These are phyloP conservation scores for Anadara kagoshimensis DNA, from an alignment of 1,140 invertebrate genomes.

Conservation along the genomic window DNA sequence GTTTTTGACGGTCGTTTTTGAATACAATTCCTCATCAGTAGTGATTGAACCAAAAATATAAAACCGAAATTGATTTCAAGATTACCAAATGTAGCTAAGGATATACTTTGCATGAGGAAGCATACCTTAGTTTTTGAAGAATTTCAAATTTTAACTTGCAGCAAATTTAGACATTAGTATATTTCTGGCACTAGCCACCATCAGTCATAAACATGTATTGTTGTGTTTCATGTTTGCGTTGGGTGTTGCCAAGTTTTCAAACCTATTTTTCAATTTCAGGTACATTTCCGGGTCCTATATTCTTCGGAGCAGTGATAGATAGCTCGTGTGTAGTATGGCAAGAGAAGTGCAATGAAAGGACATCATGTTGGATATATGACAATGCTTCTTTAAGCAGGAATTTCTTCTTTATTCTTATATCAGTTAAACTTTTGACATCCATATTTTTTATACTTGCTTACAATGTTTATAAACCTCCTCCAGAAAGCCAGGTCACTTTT, in stretches of 20 bases:
- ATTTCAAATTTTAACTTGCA: too few species aligned
- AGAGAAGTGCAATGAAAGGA: constrained; percentile 38
- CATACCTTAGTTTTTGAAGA: too few species aligned
- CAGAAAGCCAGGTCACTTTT: neutral
- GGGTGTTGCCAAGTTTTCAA: neutral
- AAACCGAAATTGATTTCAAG: too few species aligned
- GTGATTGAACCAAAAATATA: too few species aligned
- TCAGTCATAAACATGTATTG: neutral
- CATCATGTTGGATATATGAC: constrained; percentile 59
- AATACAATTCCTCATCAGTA: too few species aligned
- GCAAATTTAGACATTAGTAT: too few species aligned
- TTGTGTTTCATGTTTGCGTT: too few species aligned
- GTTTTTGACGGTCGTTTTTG: too few species aligned
- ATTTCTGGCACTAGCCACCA: too few species aligned
- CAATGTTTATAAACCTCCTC: constrained; percentile 38
- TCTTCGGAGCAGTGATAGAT: constrained; percentile 70
- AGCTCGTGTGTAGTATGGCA: constrained; percentile 67
- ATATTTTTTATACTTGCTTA: constrained; percentile 36
- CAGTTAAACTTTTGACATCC: constrained; percentile 26
- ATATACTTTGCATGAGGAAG: too few species aligned
- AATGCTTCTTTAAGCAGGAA: constrained; percentile 40
- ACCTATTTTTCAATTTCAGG: constrained; percentile 52
- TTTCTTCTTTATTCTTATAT: constrained; percentile 35
- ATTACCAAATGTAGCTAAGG: too few species aligned
- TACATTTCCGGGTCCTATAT: constrained; percentile 68